Evolutionary conservation across 2,888 invertebrate species (phyloP), one percentile per base, ranked within the genome.

Genomic region (Eupsilia transversa): DNA sequence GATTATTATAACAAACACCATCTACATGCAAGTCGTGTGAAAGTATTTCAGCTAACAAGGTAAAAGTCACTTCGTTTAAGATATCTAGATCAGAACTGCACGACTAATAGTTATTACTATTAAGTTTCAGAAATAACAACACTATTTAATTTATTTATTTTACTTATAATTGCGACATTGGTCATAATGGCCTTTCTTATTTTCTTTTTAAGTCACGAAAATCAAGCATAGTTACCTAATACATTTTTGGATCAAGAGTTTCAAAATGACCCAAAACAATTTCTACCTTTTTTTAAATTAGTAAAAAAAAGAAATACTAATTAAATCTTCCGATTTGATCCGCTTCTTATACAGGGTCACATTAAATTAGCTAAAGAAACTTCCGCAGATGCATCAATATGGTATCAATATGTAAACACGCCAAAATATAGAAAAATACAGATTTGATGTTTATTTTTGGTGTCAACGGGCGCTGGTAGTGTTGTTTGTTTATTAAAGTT

Each of bases 11-110:
- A 30, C 14, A 43, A 27, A 52, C 17, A 72, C 52, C 35, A 63
- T 14, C 17, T 49, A 46, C 81, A 74, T 46, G 75, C 60, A 52
- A 59, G 20, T 84, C 81, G 75, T 84, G 85, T 84, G 81, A 82
- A 82, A 84, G 81, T 75, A 65, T 52, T 80, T 56, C 27, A 74
- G 67, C 49, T 65, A 80, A 80, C 85, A 61, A 84, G 59, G 81
- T 81, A 84, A 84, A 65, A 82, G 68, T 69, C 20, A 80, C 38
- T 68, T 69, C 6, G 68, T 49, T 72, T 23, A 30, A 61, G 20
- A 66, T 23, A 79, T 81, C 81, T 84, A 80, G 85, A 82, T 84
- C 59, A 57, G 33, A 57, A 65, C 38, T 3, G 60, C 85, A 81
- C 75, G 81, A 82, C 41, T 30, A 43, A 35, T 61, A 30, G 17